Evolutionary conservation across 2,888 invertebrate species (phyloP), one percentile per base, ranked within the genome.

Genomic region (Anaspis maculata): DNA sequence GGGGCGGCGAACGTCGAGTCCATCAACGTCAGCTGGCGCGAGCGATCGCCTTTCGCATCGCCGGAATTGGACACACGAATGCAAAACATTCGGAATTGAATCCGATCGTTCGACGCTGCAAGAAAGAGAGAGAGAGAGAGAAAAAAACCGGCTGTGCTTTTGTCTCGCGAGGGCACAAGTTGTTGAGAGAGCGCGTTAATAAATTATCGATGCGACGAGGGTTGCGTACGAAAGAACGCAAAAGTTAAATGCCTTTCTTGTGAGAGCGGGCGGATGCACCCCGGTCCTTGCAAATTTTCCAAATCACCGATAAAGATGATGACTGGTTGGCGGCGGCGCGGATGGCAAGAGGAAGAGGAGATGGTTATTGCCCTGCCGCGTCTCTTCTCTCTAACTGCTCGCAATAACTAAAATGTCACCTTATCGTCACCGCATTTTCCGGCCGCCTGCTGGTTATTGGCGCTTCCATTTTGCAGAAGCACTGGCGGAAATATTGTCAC

Each of bases 21-120:
- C 46, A 54, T 56, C 54, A 57, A 47, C 45, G 54, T 52, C 51
- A 48, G 39, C 48, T 50, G n/a, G 49, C 48, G 48, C 47, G 45
- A 54, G 50, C 54, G 52, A 54, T 54, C 53, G 51, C 51, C 51
- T 40, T 13, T 41, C 51, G n/a, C n/a, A n/a, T n/a, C n/a, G n/a
- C n/a, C n/a, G 55, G 52, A 48, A 52, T 53, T 46, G 44, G 41
- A 37, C 36, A n/a, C n/a, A 36, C 34, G 48, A 46, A 51, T 52
- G 46, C 47, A 50, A 50, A 51, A 46, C 48, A 51, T 44, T 39
- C 37, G 38, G 34, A 42, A 39, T 42, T 43, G 41, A 36, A 44
- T 40, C 43, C 34, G 39, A n/a, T n/a, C n/a, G 38, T 33, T 28
- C 32, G 39, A 45, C 39, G 45, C 38, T 26, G 40, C 45, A 48